Base-by-base conservation (phyloP, 1,140 invertebrate species). In the Prorops nasuta region DNA sequence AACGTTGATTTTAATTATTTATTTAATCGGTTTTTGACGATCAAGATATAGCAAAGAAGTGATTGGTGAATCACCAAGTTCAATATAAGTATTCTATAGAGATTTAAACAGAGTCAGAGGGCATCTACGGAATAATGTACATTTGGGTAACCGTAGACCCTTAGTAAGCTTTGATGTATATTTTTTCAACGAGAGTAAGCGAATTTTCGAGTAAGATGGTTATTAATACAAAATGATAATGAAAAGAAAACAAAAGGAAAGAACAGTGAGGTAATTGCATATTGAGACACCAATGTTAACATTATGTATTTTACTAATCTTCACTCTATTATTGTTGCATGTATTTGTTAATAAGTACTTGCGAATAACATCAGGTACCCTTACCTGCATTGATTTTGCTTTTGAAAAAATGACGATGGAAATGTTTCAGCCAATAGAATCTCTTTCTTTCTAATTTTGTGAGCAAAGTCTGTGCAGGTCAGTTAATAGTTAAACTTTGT, bases 1-100 rank as follows among this genome's bases (percentile, higher is more conserved):
- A 54, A n/a, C n/a, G 35, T 18, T 35, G 44, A 55, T 56, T 51
- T 40, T 51, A 34, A 55, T 48, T 64, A 59, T 65, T 65, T 65
- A 58, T 60, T 66, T 52, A 51, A 49, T 36, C 58, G 54, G 44
- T 36, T 48, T 41, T 49, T 50, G 41, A 48, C 34, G 31, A 52
- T 56, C 22, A 22, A 52, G 34, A 48, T 20, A 37, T 9, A 22
- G 12, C 41, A 34, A 42, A 24, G 32, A 16, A 51, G 16, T 17
- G 28, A 48, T 42, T 16, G 35, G 16, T 50, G 28, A 60, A 44
- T 20, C 14, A 32, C 49, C 16, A 16, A 21, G 35, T 42, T 32
- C n/a, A 35, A 46, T 36, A n/a, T n/a, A 47, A 52, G 45, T 45
- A 44, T 54, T 55, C 39, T n/a, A n/a, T n/a, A 8, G 10, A 10